These are phyloP conservation scores for Drosophila saltans DNA, from an alignment of 1,140 invertebrate genomes.

Conservation along the genomic window DNA sequence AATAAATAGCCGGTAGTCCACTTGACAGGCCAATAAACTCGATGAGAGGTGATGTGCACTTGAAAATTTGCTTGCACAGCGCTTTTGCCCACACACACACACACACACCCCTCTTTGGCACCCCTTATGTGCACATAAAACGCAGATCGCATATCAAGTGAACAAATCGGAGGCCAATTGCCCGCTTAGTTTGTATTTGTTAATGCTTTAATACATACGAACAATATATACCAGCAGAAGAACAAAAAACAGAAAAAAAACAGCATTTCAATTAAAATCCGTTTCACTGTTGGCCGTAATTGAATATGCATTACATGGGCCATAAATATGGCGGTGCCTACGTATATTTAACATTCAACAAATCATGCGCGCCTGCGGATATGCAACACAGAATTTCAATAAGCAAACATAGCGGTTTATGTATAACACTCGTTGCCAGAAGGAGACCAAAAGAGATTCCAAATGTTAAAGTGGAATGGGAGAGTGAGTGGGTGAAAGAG, in stretches of 20 bases:
- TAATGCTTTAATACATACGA: constrained; percentile 44
- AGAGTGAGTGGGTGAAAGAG: not conserved
- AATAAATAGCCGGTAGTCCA: constrained; percentile 12
- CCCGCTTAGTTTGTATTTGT: constrained; percentile 53
- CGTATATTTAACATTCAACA: constrained; percentile 59
- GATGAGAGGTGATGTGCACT: constrained; percentile 7
- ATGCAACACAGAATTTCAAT: constrained; percentile 79
- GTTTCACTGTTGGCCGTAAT: constrained; percentile 54
- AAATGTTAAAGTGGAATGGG: not conserved
- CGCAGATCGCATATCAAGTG: constrained; percentile 59
- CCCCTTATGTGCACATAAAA: constrained; percentile 38
- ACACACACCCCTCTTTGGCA: not conserved
- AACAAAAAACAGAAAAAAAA: not conserved
- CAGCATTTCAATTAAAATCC: constrained; percentile 67
- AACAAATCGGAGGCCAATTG: constrained; percentile 1
- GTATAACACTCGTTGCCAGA: constrained; percentile 20
- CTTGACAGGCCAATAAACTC: constrained; percentile 21
- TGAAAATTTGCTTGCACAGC: constrained; percentile 6
- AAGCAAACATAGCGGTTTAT: constrained; percentile 61
- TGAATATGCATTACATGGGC: constrained; percentile 71
- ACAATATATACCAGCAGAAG: not conserved
- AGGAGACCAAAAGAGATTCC: constrained; percentile 1
- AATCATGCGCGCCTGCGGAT: constrained; percentile 79
- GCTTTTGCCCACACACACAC: not conserved
- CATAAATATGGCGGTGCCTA: constrained; percentile 56